phyloP scores from a whole-genome alignment of 2,797 vertebrate species.

The Onychomys arenicola region DNA sequence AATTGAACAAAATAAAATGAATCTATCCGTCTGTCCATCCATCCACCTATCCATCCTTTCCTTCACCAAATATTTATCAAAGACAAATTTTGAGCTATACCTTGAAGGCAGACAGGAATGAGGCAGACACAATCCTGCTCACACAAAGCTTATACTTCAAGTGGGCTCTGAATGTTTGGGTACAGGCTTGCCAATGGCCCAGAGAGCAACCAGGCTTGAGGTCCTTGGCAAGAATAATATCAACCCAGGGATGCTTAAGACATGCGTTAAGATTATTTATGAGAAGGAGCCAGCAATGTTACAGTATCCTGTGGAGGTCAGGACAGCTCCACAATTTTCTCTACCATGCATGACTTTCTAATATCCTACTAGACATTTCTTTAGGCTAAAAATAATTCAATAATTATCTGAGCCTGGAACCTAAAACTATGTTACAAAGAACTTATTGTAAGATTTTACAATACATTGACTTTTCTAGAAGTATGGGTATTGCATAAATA shows the following conservation, averaged over 20 bases:
- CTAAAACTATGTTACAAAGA: not conserved
- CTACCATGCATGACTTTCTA: not conserved
- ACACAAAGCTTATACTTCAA: not conserved
- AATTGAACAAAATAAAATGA: conserved; percentile 47
- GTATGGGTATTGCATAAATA: not conserved
- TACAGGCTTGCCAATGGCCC: not conserved
- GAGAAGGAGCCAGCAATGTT: not conserved
- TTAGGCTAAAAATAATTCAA: not conserved
- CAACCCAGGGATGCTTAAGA: not conserved
- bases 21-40: too few relatives aligned
- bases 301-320: not conserved
- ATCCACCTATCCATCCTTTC: not conserved
- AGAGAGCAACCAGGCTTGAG: not conserved
- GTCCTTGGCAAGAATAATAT: not conserved
- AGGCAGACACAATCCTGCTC: not conserved
- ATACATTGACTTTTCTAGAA: not conserved
- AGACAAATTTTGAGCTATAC: not conserved
- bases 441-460: not conserved
- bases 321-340: not conserved
- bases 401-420: not conserved
- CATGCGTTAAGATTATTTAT: not conserved
- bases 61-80: conserved; percentile 45
- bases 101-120: not conserved
- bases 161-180: not conserved
- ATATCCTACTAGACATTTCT: not conserved